A percentile compares a stretch with the other conserved stretches of the same genome.
These are phyloP conservation scores for Diloba caeruleocephala DNA, from an alignment of 2,888 invertebrate species.

Conservation along the genomic window DNA sequence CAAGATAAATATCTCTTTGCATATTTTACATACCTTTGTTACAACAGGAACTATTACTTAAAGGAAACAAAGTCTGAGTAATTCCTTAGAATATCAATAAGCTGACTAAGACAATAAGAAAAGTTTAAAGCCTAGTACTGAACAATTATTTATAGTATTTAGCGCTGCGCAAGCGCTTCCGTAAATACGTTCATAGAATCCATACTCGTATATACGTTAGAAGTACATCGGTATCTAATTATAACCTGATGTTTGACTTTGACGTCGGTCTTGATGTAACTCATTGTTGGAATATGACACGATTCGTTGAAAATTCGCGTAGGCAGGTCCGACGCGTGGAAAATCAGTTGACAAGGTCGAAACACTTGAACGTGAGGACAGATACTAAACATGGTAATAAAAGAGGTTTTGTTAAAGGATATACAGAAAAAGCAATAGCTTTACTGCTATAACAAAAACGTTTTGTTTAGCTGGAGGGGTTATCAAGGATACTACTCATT, in stretches of 20 bases:
- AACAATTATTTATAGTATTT: slow-evolving; percentile 54
- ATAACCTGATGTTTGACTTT: slow-evolving; percentile 57
- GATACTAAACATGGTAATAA: slow-evolving; percentile 28
- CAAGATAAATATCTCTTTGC: no score
- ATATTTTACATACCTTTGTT: neutral
- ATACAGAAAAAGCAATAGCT: slow-evolving; percentile 13
- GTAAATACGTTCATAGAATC: slow-evolving; percentile 54
- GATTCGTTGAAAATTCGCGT: slow-evolving; percentile 64
- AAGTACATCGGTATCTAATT: slow-evolving; percentile 61
- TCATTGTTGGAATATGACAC: slow-evolving; percentile 64
- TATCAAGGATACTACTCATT: no score
- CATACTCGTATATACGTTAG: slow-evolving; percentile 37
- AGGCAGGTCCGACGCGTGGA: slow-evolving; percentile 63
- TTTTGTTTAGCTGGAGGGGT: no score
- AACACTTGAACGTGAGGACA: slow-evolving; percentile 48
- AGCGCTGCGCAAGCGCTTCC: slow-evolving; percentile 53
- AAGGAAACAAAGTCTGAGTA: slow-evolving; percentile 20
- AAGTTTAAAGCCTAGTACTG: slow-evolving; percentile 42
- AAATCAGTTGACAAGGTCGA: slow-evolving; percentile 63
- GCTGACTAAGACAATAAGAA: slow-evolving; percentile 35
- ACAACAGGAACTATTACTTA: neutral
- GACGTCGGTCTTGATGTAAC: slow-evolving; percentile 57
- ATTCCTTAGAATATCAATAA: slow-evolving; percentile 36
- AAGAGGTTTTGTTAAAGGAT: slow-evolving; percentile 40
- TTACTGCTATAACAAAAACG: slow-evolving; percentile 11